Evolutionary conservation across 2,113 vertebrate genomes (phyloP).

Genomic region (Ia io): DNA sequence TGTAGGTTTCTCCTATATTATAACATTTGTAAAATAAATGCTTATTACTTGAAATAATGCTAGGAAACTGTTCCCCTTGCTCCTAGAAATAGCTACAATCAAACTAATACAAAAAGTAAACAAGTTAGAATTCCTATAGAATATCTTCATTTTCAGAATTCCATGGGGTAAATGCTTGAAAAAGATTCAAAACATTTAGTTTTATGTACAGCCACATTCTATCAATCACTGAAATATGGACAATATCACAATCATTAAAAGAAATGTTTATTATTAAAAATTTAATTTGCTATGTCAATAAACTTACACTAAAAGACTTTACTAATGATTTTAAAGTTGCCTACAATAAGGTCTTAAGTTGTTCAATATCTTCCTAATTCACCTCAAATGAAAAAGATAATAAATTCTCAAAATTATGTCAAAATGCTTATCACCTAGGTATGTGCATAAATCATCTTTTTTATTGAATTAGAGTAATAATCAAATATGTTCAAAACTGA

Average conservation of each 20-base stretch:
- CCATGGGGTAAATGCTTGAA: not conserved
- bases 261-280: not conserved
- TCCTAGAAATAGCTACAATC: not conserved
- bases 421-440: not conserved
- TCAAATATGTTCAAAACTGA: not conserved
- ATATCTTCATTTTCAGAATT: not conserved
- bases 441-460: not conserved
- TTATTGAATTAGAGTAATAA: not conserved
- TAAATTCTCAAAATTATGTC: not conserved
- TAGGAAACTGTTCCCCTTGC: not conserved
- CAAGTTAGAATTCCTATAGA: not conserved
- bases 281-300: not conserved
- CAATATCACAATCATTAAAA: not conserved
- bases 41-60: slow-evolving; percentile 24
- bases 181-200: not conserved
- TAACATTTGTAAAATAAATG: not conserved
- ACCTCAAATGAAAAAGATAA: not conserved
- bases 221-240: not conserved
- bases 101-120: not conserved
- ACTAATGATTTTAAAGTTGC: not conserved
- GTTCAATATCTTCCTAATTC: not conserved
- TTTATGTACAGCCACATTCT: not conserved
- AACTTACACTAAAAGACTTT: not conserved
- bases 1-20: not conserved
- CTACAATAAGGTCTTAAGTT: not conserved